Base-by-base conservation (phyloP, 2,888 invertebrate species). In the Ferrisia virgata region DNA sequence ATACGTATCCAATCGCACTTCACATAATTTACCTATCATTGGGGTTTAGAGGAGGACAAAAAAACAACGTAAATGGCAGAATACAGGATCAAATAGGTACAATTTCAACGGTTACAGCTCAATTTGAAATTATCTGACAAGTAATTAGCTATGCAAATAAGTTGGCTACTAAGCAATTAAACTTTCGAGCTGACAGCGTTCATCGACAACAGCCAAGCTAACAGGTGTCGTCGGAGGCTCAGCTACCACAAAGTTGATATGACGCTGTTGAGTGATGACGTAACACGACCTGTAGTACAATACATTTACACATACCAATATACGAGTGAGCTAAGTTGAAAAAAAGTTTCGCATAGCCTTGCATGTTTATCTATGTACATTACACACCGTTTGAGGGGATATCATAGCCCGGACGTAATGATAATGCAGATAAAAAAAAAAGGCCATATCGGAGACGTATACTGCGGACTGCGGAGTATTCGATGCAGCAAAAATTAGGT, bases 61-160 rank as follows among this genome's bases (percentile, higher is more conserved):
- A 4, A 3, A 47, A 47, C 18, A 8, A 3, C 18, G 47, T 47
- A 18, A 5, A 47, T 8, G 18, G 47, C n/a, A n/a, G n/a, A 47
- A 47, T 18, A 47, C 4, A n/a, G n/a, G 18, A 47, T 47, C 40
- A 40, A 18, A 3, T 47, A 47, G n/a, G n/a, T 47, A 47, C 6
- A 18, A 47, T 64, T 64, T 64, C 58, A 28, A 64, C 58, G 58
- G 58, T 28, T 64, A 64, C 58, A 11, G 28, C 28, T 64, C 13
- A 28, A 64, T 64, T 64, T 25, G 28, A 64, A 64, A 64, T 28
- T 25, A 64, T 28, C 58, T 28, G 58, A 64, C 58, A 28, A 8
- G 58, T 64, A 64, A 64, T 64, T 64, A 64, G 28, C 28, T 64
- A 64, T 64, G 58, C 58, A 64, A 64, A 64, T 64, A 64, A 47